A percentile compares a stretch with the other conserved stretches of the same genome.
These are phyloP conservation scores for Trachelus tabidus DNA, from an alignment of 2,888 invertebrate genomes.

Conservation along the genomic window DNA sequence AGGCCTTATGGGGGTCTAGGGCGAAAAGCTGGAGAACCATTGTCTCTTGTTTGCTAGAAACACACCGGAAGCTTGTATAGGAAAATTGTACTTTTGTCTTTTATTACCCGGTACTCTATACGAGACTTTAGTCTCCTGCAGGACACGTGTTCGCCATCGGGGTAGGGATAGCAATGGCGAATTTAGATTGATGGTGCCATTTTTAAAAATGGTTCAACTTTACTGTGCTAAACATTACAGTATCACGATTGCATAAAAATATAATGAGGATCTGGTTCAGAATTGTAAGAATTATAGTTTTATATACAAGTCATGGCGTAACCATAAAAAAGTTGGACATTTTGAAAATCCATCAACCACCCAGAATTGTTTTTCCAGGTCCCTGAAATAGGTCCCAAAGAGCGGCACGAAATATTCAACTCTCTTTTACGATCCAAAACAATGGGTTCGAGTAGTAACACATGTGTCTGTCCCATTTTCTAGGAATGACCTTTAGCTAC, in stretches of 20 bases:
- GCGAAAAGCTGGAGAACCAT: background rate
- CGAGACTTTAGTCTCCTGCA: conserved; percentile 16
- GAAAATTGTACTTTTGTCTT: conserved; percentile 22
- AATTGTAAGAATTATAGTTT: background rate
- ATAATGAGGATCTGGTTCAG: background rate
- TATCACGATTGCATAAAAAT: background rate
- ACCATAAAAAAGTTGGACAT: background rate
- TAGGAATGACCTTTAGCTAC: conserved; percentile 2
- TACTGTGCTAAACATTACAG: background rate
- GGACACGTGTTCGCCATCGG: conserved; percentile 39
- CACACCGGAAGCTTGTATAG: conserved; percentile 21
- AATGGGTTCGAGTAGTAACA: background rate
- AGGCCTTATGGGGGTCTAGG: background rate
- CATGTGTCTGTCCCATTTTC: conserved; percentile 4
- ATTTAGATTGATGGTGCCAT: background rate
- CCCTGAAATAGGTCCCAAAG: background rate
- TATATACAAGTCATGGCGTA: background rate
- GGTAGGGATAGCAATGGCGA: conserved; percentile 11
- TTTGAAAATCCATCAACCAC: background rate
- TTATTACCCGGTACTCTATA: conserved; percentile 17
- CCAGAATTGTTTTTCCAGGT: background rate
- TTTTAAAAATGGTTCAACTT: background rate
- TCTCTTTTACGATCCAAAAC: background rate
- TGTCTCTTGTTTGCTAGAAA: conserved; percentile 16
- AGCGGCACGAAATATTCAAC: background rate